phyloP scores from a whole-genome alignment of 2,888 invertebrate genomes.

The Lepidocyrtinus sp. region DNA sequence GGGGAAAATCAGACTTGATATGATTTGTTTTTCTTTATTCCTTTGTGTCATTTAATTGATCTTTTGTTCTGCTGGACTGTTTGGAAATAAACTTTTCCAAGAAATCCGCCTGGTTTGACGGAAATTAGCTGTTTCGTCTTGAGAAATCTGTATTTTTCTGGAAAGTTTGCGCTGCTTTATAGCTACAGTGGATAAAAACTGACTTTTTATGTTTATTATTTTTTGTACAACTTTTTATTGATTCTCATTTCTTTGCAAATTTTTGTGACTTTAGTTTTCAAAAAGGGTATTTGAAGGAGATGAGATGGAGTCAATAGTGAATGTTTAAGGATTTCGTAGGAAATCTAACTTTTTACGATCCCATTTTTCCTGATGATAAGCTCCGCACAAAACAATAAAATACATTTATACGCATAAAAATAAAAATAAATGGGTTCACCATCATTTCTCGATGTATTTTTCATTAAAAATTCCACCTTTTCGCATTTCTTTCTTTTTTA shows the following conservation, averaged over 20 bases:
- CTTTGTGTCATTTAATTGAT: conserved; percentile 52
- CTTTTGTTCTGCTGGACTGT: neutral
- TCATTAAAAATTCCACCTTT: conserved; percentile 47
- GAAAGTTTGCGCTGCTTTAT: neutral
- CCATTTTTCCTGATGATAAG: conserved; percentile 6
- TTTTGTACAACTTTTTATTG: neutral
- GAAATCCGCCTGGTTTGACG: too few relatives aligned
- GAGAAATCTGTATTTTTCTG: neutral
- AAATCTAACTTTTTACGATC: neutral
- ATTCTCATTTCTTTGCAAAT: neutral
- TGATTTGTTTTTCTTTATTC: conserved; percentile 38
- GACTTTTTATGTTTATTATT: neutral
- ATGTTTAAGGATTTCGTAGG: neutral
- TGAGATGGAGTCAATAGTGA: neutral
- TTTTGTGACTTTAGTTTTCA: neutral
- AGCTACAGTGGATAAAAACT: neutral
- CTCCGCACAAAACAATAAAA: conserved; percentile 42
- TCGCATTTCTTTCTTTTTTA: conserved; percentile 40
- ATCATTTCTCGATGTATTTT: conserved; percentile 24
- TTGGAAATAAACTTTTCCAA: neutral
- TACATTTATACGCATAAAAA: conserved; percentile 45
- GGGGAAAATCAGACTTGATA: neutral
- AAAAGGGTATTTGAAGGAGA: neutral
- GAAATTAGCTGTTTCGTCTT: neutral
- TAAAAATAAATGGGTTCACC: conserved; percentile 42